A percentile compares a stretch with the other conserved stretches of the same genome.
phyloP scores from a whole-genome alignment of 2,797 vertebrate genomes.

The Percopsis omiscomaycus region DNA sequence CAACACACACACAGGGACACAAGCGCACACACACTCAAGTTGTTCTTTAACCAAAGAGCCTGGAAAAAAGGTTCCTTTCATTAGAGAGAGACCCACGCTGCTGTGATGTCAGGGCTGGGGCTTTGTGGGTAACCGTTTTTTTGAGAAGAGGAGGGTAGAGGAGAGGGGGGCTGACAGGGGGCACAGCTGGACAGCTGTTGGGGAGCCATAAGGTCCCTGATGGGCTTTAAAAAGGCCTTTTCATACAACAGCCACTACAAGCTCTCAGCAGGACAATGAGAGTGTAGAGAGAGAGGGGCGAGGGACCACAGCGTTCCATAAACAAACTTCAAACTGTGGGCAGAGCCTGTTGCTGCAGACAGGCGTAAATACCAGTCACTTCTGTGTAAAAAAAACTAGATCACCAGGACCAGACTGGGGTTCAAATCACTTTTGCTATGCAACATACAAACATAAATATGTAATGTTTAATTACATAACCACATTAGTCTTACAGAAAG shows the following conservation, averaged over 20 bases:
- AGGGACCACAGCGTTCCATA: conserved; percentile 17
- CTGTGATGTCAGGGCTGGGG: conserved; percentile 38
- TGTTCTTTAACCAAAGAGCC: conserved; percentile 5
- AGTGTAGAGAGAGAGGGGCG: conserved; percentile 13
- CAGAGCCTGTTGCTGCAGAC: conserved; percentile 12
- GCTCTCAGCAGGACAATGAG: conserved; percentile 44
- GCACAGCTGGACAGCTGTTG: conserved; percentile 66
- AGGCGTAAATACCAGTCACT: conserved; percentile 27
- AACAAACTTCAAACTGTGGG: conserved; percentile 15
- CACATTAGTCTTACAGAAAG: no score
- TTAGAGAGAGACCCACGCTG: conserved; percentile 36
- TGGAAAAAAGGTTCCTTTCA: conserved; percentile 24
- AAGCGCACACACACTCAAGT: not conserved
- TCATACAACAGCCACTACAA: conserved; percentile 70
- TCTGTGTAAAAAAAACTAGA: conserved; percentile 18
- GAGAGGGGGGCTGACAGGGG: conserved; percentile 24
- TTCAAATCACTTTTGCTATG: no score
- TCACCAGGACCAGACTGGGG: no score
- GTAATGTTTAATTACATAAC: not conserved
- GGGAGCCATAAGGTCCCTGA: conserved; percentile 39
- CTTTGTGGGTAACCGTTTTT: conserved; percentile 3
- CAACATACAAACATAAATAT: no score
- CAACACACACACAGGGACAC: no score
- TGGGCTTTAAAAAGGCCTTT: conserved; percentile 59
- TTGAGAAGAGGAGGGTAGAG: conserved; percentile 8